Evolutionary conservation across 2,888 invertebrate species (phyloP), one percentile per base, ranked within the genome.

Genomic region (Tetragonula carbonaria): DNA sequence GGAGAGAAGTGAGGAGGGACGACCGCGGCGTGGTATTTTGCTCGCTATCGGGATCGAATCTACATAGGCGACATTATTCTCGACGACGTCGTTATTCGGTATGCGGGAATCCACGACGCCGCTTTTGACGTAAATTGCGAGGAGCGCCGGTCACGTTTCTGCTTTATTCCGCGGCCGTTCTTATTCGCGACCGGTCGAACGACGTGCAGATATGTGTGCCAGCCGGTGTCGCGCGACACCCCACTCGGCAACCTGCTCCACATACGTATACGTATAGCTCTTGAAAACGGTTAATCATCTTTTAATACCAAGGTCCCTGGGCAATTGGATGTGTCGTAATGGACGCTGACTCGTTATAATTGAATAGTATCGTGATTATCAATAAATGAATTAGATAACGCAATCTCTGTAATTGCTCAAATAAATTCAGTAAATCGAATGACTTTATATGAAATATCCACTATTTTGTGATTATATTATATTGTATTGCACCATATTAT

Each of bases 41-140:
- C 50, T 50, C 45, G 18, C 85, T 88, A 90, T 90, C 90, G 80
- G 87, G 86, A 90, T 90, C 86, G 87, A 84, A 89, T 89, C 90
- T 89, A 89, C 88, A 89, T 89, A 88, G 86, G 87, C 81, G 87
- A 89, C 88, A 89, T 89, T 89, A 89, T 89, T 89, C 89, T 89
- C 85, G 88, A 90, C 89, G 90, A 89, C 89, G 89, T 89, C 88
- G 89, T 89, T 89, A 89, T 89, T 89, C 89, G 89, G 89, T 85
- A 88, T 87, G 89, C 89, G 88, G 86, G 87, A 86, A 88, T 91
- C 90, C 91, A 90, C 91, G 89, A 89, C 88, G 91, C 90, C 91
- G 90, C 88, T 91, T 93, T 92, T 92, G 93, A 93, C 93, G 93
- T 93, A 92, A 93, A 93, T 93, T 92, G 93, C 93, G 91, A 91